These are phyloP conservation scores for Xestobium rufovillosum DNA, from an alignment of 2,888 invertebrate genomes.

Conservation along the genomic window DNA sequence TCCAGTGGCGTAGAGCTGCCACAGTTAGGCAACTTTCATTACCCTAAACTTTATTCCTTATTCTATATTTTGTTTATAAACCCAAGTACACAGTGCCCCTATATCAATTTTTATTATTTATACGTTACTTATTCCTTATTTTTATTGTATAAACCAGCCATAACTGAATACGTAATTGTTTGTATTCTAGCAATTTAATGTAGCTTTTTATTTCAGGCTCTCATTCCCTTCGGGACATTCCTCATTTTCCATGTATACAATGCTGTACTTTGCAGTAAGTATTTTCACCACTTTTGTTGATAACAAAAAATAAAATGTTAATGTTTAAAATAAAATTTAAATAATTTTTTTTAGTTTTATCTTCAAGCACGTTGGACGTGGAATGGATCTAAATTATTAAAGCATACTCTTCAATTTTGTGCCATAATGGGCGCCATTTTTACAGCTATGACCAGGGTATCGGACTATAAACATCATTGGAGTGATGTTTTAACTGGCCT, in stretches of 20 bases:
- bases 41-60: no score
- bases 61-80: no score
- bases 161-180: no score
- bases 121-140: no score
- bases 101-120: no score
- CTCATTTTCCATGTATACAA: constrained; percentile 79
- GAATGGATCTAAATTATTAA: constrained; percentile 70
- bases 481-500: constrained; percentile 88
- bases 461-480: constrained; percentile 98
- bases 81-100: no score
- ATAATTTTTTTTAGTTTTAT: constrained; percentile 60
- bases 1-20: no score
- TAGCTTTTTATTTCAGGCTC: constrained; percentile 48
- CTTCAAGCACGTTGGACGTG: constrained; percentile 78
- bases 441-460: constrained; percentile 83
- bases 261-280: constrained; percentile 81
- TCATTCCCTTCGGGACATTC: constrained; percentile 92
- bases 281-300: no score
- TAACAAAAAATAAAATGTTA: neutral
- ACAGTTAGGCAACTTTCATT: no score
- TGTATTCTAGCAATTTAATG: no score
- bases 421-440: constrained; percentile 75
- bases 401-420: constrained; percentile 77
- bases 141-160: no score
- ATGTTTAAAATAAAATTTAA: neutral